Evolutionary conservation across 2,113 vertebrate genomes (phyloP), one percentile per base, ranked within the genome.

Genomic region (Cepphus grylle): DNA sequence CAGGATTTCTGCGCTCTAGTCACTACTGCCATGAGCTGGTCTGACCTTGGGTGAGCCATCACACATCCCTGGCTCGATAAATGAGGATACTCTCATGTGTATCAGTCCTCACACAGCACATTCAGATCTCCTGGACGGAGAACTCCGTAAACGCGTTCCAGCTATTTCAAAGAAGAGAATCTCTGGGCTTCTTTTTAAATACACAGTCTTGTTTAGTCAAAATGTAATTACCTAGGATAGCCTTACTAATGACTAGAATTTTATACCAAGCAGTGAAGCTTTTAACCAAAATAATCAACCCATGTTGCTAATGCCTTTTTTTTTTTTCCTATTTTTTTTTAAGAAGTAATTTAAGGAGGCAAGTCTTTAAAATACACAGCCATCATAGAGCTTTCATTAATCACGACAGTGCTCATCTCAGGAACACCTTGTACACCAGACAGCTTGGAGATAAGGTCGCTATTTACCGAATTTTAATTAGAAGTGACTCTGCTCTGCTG

Each of bases 361-460:
- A 85, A 59, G 36, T 26, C 71, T 89, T 77, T 59, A 58, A 90
- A 94, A 87, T 13, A 36, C 8, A 66, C 67, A 92, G 72, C 95
- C 90, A 91, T 88, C 94, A 66, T 1, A 19, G 47, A 81, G 90
- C 42, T 73, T 34, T 77, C 53, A 94, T 91, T 77, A 85, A 82
- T 38, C 84, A 58, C 0, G 42, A 88, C 88, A 83, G 80, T 2
- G 30, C 90, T 94, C 50, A 5, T 76, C 94, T 77, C 84, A 55
- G 74, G 88, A 96, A 92, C 91, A 97, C 88, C 91, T 77, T 76
- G 81, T 65, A 17, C 34, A 88, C 52, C 95, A 89, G 94, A 86
- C 90, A 82, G 93, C 94, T 72, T 13, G 30, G 62, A 83, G 85
- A 21, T 6, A 38, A 88, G 52, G 49, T 61, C 6, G 36, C 42